phyloP scores from a whole-genome alignment of 2,888 invertebrate genomes.

The Acrocyrtus sp. region DNA sequence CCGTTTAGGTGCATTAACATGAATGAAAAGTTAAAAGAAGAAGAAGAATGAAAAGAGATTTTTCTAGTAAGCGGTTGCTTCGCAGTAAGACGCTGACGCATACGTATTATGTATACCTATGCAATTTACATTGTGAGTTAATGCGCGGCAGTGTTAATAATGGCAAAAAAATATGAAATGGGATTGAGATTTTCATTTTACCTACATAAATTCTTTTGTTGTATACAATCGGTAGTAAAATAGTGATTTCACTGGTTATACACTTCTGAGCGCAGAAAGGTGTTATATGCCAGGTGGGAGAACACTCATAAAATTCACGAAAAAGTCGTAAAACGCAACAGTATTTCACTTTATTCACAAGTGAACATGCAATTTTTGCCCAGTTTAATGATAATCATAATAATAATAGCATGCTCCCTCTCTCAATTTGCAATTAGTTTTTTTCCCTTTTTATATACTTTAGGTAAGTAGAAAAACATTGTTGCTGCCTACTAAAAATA shows the following conservation, averaged over 20 bases:
- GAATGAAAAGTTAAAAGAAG: too few relatives aligned
- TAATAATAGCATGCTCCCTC: conserved; percentile 9
- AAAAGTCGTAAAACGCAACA: conserved; percentile 45
- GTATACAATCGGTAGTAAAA: neutral
- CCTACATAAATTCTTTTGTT: neutral
- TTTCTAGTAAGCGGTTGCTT: too few relatives aligned
- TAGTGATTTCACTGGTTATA: conserved; percentile 13
- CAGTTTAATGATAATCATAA: conserved; percentile 20
- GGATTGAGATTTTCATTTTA: neutral
- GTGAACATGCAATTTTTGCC: conserved; percentile 28
- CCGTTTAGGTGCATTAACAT: too few relatives aligned
- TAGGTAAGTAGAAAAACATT: neutral
- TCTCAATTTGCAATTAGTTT: conserved; percentile 39
- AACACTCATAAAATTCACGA: conserved; percentile 43
- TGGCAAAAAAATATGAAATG: neutral
- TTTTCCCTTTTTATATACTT: neutral
- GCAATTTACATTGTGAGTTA: too few relatives aligned
- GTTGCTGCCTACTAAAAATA: neutral
- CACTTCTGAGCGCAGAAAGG: conserved; percentile 29
- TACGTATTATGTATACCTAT: too few relatives aligned
- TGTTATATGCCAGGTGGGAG: conserved; percentile 47
- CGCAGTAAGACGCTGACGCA: too few relatives aligned
- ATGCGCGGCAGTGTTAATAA: too few relatives aligned
- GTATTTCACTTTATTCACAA: conserved; percentile 37
- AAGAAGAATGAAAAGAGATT: too few relatives aligned